Conservation (phyloP, 2,797 vertebrate species). For the Rhinogobio ventralis region DNA sequence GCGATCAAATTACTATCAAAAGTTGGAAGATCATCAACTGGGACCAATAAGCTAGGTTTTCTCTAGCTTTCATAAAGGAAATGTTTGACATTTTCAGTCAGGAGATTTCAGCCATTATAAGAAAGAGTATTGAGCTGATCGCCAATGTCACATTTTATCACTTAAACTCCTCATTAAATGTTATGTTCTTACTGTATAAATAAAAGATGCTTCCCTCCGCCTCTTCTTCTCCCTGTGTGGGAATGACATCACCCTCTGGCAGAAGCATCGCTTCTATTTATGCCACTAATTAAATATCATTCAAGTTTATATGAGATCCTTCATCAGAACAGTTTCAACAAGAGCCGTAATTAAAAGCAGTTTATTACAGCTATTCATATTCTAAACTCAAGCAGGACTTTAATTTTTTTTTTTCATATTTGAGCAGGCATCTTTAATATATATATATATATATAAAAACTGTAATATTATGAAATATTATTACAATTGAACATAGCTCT, state of each 20-base stretch:
- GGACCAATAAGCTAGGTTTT: neutral
- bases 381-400: neutral
- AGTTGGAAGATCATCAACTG: slow-evolving; percentile 4
- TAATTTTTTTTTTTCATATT: too few species aligned
- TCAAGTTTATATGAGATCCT: slow-evolving; percentile 19
- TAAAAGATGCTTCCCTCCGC: slow-evolving; percentile 3
- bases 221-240: neutral
- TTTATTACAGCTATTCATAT: slow-evolving; percentile 15
- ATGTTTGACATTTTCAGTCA: neutral
- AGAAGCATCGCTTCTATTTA: slow-evolving; percentile 20
- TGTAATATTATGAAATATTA: neutral
- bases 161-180: slow-evolving; percentile 9
- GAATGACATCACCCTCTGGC: slow-evolving; percentile 36
- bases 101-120: neutral
- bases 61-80: neutral
- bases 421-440: neutral
- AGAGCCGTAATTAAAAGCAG: slow-evolving; percentile 19
- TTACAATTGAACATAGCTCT: neutral
- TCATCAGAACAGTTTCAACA: slow-evolving; percentile 20
- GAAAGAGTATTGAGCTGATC: neutral
- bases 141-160: neutral
- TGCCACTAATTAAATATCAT: slow-evolving; percentile 38
- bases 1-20: slow-evolving; percentile 30
- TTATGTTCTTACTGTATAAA: slow-evolving; percentile 6
- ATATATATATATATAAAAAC: too few species aligned